phyloP scores from a whole-genome alignment of 2,113 vertebrate genomes.

The Chlamydotis undulata region DNA sequence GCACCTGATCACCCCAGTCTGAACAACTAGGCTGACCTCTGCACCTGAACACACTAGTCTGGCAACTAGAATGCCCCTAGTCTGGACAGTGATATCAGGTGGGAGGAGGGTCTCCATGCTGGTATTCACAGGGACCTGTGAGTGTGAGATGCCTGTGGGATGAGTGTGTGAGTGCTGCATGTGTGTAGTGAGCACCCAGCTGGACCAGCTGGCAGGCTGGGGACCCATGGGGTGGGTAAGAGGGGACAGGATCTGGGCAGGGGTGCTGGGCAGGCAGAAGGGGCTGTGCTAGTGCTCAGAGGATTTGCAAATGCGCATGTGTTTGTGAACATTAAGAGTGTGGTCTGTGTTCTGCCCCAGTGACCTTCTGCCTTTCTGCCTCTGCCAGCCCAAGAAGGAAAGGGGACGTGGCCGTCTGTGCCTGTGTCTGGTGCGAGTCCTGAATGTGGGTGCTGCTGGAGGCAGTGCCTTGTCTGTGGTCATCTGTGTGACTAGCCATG shows the following conservation, averaged over 20 bases:
- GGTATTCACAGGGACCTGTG: neutral
- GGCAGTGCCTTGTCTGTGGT: accelerated
- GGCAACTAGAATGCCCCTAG: too few species aligned
- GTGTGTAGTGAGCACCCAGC: accelerated
- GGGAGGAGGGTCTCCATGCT: accelerated
- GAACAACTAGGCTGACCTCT: neutral
- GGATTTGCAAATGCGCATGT: accelerated
- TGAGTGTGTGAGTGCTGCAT: neutral
- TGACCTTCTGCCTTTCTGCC: neutral
- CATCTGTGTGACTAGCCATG: accelerated
- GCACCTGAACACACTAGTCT: neutral
- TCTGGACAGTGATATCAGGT: neutral
- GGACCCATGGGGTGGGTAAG: accelerated
- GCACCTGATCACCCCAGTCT: neutral
- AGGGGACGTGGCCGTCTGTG: accelerated
- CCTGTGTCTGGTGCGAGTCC: neutral
- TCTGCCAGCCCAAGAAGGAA: neutral
- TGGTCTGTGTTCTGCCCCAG: neutral
- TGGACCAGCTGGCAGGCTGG: accelerated
- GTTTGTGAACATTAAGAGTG: neutral
- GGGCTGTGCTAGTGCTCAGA: accelerated
- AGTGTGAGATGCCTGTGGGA: accelerated
- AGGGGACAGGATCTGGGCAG: accelerated
- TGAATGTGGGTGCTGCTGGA: neutral
- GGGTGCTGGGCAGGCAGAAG: accelerated